Evolutionary conservation across 2,113 vertebrate species (phyloP).

Genomic region (Pteropus alecto): DNA sequence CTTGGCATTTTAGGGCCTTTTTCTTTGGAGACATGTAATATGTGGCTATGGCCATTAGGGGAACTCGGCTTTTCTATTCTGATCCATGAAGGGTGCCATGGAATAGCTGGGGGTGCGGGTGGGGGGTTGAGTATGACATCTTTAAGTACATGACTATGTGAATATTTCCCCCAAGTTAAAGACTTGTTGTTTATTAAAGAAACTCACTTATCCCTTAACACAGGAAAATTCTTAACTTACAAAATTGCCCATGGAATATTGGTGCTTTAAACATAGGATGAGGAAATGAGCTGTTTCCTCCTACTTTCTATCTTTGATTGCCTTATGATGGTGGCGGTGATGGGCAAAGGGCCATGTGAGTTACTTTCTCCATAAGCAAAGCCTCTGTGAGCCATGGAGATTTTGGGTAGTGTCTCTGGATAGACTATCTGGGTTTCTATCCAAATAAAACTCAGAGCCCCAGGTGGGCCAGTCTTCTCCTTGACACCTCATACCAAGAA

Average conservation of each 20-base stretch:
- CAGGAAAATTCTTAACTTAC: conserved; percentile 49
- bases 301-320: conserved; percentile 48
- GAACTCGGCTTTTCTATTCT: conserved; percentile 23
- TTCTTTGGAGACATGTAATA: conserved; percentile 8
- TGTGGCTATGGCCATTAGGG: neutral
- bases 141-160: neutral
- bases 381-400: neutral
- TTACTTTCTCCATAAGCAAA: conserved; percentile 51
- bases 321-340: neutral
- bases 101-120: neutral
- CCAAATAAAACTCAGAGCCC: neutral
- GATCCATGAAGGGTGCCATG: neutral
- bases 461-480: neutral
- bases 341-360: conserved; percentile 41
- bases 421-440: neutral
- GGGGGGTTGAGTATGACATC: neutral
- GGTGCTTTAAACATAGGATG: conserved; percentile 33
- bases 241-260: conserved; percentile 58
- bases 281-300: conserved; percentile 70
- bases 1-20: conserved; percentile 31
- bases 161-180: conserved; percentile 1
- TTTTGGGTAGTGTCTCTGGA: neutral
- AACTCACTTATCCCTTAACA: neutral
- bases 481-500: neutral
- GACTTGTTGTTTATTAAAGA: conserved; percentile 23